Conservation (phyloP, 2,113 vertebrate species). For the Sclerurus mexicanus region DNA sequence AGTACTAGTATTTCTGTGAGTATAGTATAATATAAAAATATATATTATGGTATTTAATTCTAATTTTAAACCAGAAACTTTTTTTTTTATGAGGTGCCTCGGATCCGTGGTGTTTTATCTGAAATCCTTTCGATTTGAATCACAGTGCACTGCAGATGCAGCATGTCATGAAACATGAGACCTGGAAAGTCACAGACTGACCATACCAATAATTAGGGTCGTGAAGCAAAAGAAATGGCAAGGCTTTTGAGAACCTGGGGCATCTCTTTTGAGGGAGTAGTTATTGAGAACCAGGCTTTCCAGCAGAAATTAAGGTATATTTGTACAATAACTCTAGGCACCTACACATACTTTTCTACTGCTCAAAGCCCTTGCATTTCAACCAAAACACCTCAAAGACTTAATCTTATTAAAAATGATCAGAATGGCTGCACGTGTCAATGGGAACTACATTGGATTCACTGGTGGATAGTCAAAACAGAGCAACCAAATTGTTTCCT, state of each 20-base stretch:
- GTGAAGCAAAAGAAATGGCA: not conserved
- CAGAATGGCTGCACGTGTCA: not conserved
- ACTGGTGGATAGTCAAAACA: not conserved
- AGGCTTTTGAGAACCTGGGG: not conserved
- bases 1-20: not conserved
- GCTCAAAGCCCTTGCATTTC: not conserved
- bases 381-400: not conserved
- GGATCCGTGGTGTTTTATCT: not conserved
- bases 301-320: not conserved
- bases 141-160: not conserved
- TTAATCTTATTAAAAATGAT: not conserved
- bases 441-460: not conserved
- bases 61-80: not conserved
- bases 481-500: not conserved
- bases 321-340: not conserved
- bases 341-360: not conserved
- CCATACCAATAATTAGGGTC: not conserved
- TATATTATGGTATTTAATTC: not conserved
- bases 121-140: not conserved
- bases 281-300: not conserved
- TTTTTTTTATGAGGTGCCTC: not conserved
- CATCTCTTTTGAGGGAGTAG: not conserved
- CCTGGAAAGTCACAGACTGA: not conserved
- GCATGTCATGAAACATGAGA: not conserved
- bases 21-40: too few relatives aligned